Base-by-base conservation (phyloP, 2,113 vertebrate species). In the Macrotis lagotis region DNA sequence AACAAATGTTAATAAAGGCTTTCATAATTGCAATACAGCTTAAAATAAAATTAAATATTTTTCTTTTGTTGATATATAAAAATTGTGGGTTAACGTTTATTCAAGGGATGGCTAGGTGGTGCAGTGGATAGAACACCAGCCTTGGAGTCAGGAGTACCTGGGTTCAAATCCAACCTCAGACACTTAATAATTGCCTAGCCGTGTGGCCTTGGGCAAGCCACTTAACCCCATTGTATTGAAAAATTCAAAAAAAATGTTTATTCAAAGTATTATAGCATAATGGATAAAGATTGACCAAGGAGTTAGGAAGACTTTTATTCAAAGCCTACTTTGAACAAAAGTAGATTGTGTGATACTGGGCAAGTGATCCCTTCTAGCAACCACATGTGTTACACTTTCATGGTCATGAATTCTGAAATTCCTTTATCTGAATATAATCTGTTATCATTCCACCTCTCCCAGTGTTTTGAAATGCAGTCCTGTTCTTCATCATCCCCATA, bases 1-100 rank as follows among this genome's bases (percentile, higher is more conserved):
- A 24, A 95, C 91, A 96, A 94, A 52, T 88, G 48, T 25, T 14
- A 93, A 89, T 51, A 83, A 83, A 83, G 16, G 14, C 6, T 83
- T 44, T 83, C 66, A 83, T 44, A 83, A 83, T n/a, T 22, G 44
- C n/a, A 83, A 44, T 8, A 44, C 16, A 44, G 16, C 19, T 22
- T 83, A 83, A 83, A 66, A 83, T 83, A 24, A 83, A 44, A 8
- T n/a, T 44, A 22, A 66, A 31, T 37, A 37, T 37, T 74, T 19
- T n/a, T 74, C 66, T 44, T 74, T 3, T 74, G 19, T 74, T 74
- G 14, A n/a, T 24, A 83, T n/a, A 22, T 44, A 37, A 83, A 83
- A 83, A 22, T 44, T n/a, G 37, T 83, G 37, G 16, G 37, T 44
- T 83, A 66, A 66, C 37, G n/a, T 83, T 83, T 83, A 44, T 44